A percentile compares a stretch with the other conserved stretches of the same genome.
phyloP scores from a whole-genome alignment of 2,113 vertebrate species.

The Cheilinus undulatus region DNA sequence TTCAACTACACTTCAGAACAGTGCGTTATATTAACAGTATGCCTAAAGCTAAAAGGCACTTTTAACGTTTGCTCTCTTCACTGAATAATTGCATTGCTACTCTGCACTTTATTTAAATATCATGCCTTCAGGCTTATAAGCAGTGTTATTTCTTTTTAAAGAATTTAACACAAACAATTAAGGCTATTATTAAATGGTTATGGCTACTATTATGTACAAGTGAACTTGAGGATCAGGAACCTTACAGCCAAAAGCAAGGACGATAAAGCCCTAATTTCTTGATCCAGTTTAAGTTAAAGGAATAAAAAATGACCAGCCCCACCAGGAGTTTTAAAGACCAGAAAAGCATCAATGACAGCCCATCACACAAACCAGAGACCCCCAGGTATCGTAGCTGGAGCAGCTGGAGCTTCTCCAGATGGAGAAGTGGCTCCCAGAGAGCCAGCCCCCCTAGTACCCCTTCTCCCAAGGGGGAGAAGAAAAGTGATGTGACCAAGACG shows the following conservation, averaged over 20 bases:
- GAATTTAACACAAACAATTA: not conserved
- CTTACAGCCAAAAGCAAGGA: not conserved
- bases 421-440: slow-evolving; percentile 73
- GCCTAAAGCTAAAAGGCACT: not conserved
- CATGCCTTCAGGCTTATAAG: too few species aligned
- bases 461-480: slow-evolving; percentile 58
- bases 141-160: not conserved
- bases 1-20: too few species aligned
- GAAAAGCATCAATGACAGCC: slow-evolving; percentile 45
- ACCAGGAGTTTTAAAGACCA: slow-evolving; percentile 54
- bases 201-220: slow-evolving; percentile 1
- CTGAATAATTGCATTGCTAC: too few species aligned
- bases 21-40: slow-evolving; percentile 4
- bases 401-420: slow-evolving; percentile 70
- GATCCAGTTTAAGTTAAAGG: slow-evolving; percentile 7
- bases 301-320: slow-evolving; percentile 64
- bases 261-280: not conserved
- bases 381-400: slow-evolving; percentile 67
- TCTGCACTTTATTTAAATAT: too few species aligned
- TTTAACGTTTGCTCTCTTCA: too few species aligned
- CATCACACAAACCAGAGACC: slow-evolving; percentile 54
- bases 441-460: slow-evolving; percentile 57
- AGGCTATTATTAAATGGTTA: slow-evolving; percentile 2
- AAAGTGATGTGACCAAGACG: slow-evolving; percentile 66
- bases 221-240: slow-evolving; percentile 22